Evolutionary conservation across 2,888 invertebrate genomes (phyloP).

Genomic region (Tupiocoris notatus): DNA sequence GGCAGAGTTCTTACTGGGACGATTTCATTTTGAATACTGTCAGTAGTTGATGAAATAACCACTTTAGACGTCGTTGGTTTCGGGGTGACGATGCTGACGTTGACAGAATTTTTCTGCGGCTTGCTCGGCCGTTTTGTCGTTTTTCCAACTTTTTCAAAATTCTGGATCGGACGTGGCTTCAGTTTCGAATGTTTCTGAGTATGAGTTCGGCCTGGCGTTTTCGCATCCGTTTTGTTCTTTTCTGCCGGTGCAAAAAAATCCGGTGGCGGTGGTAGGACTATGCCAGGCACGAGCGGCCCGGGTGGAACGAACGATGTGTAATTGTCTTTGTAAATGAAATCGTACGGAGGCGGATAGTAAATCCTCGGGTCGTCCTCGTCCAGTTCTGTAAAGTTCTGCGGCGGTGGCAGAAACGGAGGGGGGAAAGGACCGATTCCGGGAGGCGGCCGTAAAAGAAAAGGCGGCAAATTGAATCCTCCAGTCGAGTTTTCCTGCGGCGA

Average conservation of each 20-base stretch:
- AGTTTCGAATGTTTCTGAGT: constrained; percentile 42
- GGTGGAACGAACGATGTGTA: constrained; percentile 74
- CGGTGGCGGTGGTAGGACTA: constrained; percentile 83
- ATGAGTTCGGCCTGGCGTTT: constrained; percentile 50
- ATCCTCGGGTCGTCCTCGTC: constrained; percentile 90
- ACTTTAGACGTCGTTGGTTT: constrained; percentile 12
- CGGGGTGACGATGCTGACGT: constrained; percentile 27
- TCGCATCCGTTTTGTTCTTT: constrained; percentile 57
- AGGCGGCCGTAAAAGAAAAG: constrained; percentile 52
- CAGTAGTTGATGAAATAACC: constrained; percentile 21
- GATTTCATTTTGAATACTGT: constrained; percentile 47
- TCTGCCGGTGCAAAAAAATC: constrained; percentile 74
- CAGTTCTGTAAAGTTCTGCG: constrained; percentile 69
- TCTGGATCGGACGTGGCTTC: constrained; percentile 30
- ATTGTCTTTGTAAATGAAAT: constrained; percentile 77
- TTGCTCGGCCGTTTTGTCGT: constrained; percentile 45
- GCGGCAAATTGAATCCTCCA: constrained; percentile 57
- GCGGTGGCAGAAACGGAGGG: constrained; percentile 60
- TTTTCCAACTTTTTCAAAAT: background rate
- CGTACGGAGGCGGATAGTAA: constrained; percentile 88
- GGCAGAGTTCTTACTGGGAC: constrained; percentile 45
- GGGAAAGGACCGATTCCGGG: constrained; percentile 62
- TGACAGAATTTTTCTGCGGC: constrained; percentile 39
- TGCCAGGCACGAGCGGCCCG: constrained; percentile 84
- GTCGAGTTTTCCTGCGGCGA: constrained; percentile 60